Evolutionary conservation across 2,113 vertebrate genomes (phyloP), one percentile per base, ranked within the genome.

Genomic region (Maccullochella peelii): DNA sequence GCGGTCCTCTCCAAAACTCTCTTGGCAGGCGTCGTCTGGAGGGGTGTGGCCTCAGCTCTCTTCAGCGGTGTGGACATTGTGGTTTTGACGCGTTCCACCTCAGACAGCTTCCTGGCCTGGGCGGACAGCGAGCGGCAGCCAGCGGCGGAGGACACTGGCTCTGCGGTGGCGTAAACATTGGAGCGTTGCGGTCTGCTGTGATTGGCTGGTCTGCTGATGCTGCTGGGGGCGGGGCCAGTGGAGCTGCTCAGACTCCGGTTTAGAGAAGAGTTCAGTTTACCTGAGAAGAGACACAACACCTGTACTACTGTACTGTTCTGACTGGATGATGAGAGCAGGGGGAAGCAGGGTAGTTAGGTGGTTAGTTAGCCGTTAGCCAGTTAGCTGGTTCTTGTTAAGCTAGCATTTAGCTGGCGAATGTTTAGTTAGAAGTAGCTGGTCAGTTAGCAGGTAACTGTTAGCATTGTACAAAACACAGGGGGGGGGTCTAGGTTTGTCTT

Each of bases 211-310:
- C 91, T 86, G 50, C 78, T 66, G 42, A 82, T n/a, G 1, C 66
- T 68, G 50, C 75, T 61, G 18, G 74, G 62, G 5, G 92, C 61
- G 27, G 82, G 86, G 40, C 86, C 73, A 68, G 70, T 89, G 55
- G 94, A 90, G 63, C 86, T 33, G 36, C 76, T 92, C 9, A 88
- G 1, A 49, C 86, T 92, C 62, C 65, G 82, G 61, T 86, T 95
- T 20, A 94, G 50, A 5, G 89, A 88, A 4, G 88, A 49, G 83
- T 94, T 95, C 25, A 73, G 61, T 86, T 95, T 95, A 62, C 91
- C 95, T 96, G 88, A 40, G 82, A 63, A 11, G 59, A 67, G 57
- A 68, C 47, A 86, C 30, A 71, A 79, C 8, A 79, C 12, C 11
- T 21, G n/a, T 20, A 8, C 27, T 61, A 65, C 6, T 38, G 38